These are phyloP conservation scores for Neoitamus cyanurus DNA, from an alignment of 2,888 invertebrate genomes.

Conservation along the genomic window DNA sequence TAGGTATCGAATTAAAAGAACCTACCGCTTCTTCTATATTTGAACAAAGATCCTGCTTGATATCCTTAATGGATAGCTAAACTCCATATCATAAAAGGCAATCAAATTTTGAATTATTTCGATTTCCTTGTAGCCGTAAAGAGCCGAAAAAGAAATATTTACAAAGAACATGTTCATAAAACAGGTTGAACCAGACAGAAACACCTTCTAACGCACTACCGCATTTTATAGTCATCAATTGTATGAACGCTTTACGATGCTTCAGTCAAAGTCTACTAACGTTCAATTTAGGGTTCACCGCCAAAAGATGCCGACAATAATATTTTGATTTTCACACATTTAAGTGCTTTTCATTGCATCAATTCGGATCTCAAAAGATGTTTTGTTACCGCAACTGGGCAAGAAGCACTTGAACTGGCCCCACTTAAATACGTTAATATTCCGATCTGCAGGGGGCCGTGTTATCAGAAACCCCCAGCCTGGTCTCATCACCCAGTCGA, in stretches of 20 bases:
- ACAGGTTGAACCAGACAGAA: not conserved
- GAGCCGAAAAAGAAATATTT: not conserved
- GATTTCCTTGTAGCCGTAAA: too few species aligned
- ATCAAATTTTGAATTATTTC: not conserved
- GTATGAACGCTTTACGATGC: not conserved
- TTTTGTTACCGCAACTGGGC: not conserved
- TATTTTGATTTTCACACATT: slow-evolving; percentile 34
- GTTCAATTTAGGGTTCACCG: slow-evolving; percentile 5
- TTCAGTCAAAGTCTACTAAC: not conserved
- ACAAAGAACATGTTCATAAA: not conserved
- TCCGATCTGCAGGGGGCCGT: not conserved
- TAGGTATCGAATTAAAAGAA: too few species aligned
- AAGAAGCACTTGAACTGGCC: not conserved
- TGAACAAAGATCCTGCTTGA: too few species aligned
- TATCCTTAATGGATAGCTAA: too few species aligned
- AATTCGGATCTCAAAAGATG: not conserved
- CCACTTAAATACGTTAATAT: not conserved
- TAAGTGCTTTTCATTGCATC: slow-evolving; percentile 29
- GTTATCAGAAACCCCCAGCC: not conserved
- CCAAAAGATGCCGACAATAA: slow-evolving; percentile 27
- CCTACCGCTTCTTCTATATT: too few species aligned
- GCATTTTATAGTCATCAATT: not conserved
- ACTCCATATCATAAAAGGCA: not conserved
- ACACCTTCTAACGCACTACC: not conserved
- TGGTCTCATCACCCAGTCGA: not conserved